A percentile compares a stretch with the other conserved stretches of the same genome.
phyloP scores from a whole-genome alignment of 2,113 vertebrate genomes.

The Agelaius phoeniceus region DNA sequence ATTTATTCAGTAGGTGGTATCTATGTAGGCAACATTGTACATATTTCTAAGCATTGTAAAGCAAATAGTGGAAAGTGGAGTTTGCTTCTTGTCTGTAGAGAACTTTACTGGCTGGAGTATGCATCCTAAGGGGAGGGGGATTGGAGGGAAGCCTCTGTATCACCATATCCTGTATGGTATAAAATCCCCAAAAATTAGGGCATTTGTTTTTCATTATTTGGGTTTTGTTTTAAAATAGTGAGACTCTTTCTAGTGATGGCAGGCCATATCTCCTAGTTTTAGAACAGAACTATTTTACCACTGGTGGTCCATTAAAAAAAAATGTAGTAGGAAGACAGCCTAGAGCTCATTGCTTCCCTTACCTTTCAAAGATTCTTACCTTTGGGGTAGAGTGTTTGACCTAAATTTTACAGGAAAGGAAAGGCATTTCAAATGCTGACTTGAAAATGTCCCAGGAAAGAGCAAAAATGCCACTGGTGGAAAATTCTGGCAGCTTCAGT shows the following conservation, averaged over 20 bases:
- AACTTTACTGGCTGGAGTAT: not conserved
- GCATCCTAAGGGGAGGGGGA: fast-evolving
- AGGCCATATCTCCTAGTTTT: not conserved
- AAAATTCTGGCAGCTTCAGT: not conserved
- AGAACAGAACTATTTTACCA: not conserved
- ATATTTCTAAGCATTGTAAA: not conserved
- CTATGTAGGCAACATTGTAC: not conserved
- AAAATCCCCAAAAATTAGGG: not conserved
- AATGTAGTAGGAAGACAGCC: not conserved
- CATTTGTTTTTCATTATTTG: not conserved
- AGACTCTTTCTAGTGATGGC: not conserved
- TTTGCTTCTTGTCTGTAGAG: not conserved
- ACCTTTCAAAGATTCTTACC: not conserved
- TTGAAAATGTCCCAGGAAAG: not conserved
- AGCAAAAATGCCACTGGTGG: not conserved
- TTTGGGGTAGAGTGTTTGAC: not conserved
- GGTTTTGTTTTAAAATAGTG: not conserved
- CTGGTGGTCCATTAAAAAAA: not conserved
- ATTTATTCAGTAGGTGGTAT: not conserved
- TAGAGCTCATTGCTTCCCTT: not conserved
- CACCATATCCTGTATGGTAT: not conserved
- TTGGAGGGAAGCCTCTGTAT: not conserved
- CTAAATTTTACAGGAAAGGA: not conserved
- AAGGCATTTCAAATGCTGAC: not conserved
- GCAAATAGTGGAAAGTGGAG: not conserved